These are phyloP conservation scores for Altica lythri DNA, from an alignment of 2,888 invertebrate genomes.

Conservation along the genomic window DNA sequence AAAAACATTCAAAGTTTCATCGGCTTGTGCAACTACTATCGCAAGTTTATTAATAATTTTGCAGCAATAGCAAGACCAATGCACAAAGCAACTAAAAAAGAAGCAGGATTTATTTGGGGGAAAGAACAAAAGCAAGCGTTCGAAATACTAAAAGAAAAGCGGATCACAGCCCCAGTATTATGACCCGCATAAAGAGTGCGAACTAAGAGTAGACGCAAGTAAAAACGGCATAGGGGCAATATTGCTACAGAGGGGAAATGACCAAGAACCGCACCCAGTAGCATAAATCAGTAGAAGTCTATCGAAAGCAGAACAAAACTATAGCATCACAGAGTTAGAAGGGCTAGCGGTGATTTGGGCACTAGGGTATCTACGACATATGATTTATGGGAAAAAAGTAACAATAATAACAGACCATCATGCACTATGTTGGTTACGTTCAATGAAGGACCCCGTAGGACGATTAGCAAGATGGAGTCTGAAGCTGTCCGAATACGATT, in stretches of 20 bases:
- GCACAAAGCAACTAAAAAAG: slow-evolving; percentile 19
- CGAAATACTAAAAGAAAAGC: too few species aligned
- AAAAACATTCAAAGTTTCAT: slow-evolving; percentile 27
- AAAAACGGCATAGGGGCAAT: slow-evolving; percentile 28
- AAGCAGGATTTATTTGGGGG: slow-evolving; percentile 13
- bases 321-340: slow-evolving; percentile 30
- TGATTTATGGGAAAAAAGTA: slow-evolving; percentile 3
- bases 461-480: slow-evolving; percentile 21
- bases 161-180: too few species aligned
- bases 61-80: slow-evolving; percentile 20
- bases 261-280: background rate
- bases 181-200: slow-evolving; percentile 21
- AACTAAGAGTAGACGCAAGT: slow-evolving; percentile 27
- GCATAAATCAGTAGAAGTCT: slow-evolving; percentile 30
- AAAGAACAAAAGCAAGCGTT: slow-evolving; percentile 13
- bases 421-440: slow-evolving; percentile 23
- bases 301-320: slow-evolving; percentile 25
- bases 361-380: slow-evolving; percentile 7
- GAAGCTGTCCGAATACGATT: slow-evolving; percentile 24
- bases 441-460: slow-evolving; percentile 21
- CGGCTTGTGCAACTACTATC: slow-evolving; percentile 25
- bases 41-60: slow-evolving; percentile 27
- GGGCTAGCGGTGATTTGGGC: slow-evolving; percentile 10
- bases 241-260: slow-evolving; percentile 29
- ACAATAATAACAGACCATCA: slow-evolving; percentile 21